phyloP scores from a whole-genome alignment of 2,113 vertebrate genomes.

The Muntiacus muntjak region DNA sequence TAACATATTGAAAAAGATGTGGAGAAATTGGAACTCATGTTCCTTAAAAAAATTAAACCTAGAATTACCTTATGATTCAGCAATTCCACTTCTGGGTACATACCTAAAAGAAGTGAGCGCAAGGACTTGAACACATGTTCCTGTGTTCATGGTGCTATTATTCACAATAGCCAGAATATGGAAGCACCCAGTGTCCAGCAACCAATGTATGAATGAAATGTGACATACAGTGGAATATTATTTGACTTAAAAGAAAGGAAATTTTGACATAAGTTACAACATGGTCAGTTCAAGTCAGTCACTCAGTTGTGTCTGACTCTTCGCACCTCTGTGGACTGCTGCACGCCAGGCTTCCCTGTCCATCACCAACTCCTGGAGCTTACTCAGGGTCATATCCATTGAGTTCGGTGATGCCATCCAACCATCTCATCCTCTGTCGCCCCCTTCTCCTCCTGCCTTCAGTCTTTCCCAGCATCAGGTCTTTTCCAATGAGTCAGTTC shows the following conservation, averaged over 20 bases:
- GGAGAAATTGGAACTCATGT: neutral
- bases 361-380: neutral
- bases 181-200: neutral
- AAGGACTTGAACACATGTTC: neutral
- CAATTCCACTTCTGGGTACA: neutral
- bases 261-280: neutral
- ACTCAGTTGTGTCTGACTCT: neutral
- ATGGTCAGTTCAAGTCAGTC: neutral
- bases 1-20: neutral
- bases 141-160: neutral
- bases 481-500: neutral
- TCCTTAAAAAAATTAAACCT: neutral
- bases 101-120: neutral
- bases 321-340: neutral
- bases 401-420: neutral
- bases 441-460: neutral
- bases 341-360: neutral
- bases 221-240: neutral
- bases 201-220: neutral
- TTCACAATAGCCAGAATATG: neutral
- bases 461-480: neutral
- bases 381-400: neutral
- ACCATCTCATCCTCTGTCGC: neutral
- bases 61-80: neutral
- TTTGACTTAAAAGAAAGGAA: neutral